Evolutionary conservation across 2,797 vertebrate genomes (phyloP).

Genomic region (Chelmon rostratus): DNA sequence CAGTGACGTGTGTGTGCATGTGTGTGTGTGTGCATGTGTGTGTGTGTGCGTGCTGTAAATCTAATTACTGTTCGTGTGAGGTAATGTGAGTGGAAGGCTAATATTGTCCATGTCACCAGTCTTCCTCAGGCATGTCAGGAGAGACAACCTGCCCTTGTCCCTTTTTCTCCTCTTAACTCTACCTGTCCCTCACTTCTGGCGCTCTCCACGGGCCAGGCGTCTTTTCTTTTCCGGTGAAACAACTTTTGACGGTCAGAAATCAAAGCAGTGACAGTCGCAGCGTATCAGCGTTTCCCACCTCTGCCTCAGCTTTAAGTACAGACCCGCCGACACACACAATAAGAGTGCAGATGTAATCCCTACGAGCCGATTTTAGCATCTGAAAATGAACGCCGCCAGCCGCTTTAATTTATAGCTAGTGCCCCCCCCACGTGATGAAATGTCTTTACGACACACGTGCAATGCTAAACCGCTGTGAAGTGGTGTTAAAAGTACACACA

Average conservation of each 20-base stretch:
- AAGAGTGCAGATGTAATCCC: conserved; percentile 54
- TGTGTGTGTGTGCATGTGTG: neutral
- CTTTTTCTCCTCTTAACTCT: conserved; percentile 37
- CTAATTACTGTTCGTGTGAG: conserved; percentile 66
- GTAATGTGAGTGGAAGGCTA: conserved; percentile 68
- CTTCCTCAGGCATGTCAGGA: conserved; percentile 40
- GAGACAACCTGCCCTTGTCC: conserved; percentile 62
- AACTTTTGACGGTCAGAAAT: conserved; percentile 48
- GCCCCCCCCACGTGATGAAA: conserved; percentile 49
- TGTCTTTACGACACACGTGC: conserved; percentile 54
- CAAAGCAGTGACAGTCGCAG: conserved; percentile 22
- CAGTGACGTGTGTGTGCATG: neutral
- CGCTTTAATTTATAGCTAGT: conserved; percentile 40
- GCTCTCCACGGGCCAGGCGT: conserved; percentile 16
- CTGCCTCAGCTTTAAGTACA: conserved; percentile 35
- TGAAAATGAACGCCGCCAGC: conserved; percentile 42
- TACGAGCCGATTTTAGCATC: conserved; percentile 57
- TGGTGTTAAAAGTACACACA: conserved; percentile 39
- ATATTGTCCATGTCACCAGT: conserved; percentile 61
- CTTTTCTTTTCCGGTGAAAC: conserved; percentile 42
- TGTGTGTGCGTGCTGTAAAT: conserved; percentile 45
- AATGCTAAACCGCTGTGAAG: conserved; percentile 62
- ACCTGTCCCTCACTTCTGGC: conserved; percentile 29
- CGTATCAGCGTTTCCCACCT: conserved; percentile 37
- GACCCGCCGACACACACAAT: conserved; percentile 57